These are phyloP conservation scores for Marronus borbonicus DNA, from an alignment of 2,888 invertebrate species.

Conservation along the genomic window DNA sequence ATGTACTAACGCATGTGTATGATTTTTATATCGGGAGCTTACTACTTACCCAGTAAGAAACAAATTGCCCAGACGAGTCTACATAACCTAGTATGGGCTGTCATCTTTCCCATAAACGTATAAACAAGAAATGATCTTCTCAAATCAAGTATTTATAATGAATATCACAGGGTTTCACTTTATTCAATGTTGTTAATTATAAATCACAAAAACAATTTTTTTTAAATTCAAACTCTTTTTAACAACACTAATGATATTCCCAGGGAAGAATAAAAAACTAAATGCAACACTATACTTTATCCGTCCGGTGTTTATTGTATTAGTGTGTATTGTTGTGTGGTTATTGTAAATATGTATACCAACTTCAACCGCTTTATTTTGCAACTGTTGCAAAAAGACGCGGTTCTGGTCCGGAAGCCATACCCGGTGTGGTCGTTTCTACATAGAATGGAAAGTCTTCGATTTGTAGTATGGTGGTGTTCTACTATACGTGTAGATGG, in stretches of 20 bases:
- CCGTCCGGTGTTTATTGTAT: too few species aligned
- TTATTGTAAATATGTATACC: not conserved
- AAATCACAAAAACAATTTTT: not conserved
- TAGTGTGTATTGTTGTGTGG: too few species aligned
- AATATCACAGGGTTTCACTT: slow-evolving; percentile 4
- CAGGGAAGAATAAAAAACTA: not conserved
- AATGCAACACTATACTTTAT: not conserved
- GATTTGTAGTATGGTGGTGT: not conserved
- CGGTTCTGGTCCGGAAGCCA: slow-evolving; percentile 1
- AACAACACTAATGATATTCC: too few species aligned
- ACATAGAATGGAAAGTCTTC: slow-evolving; percentile 14
- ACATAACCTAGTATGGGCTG: not conserved
- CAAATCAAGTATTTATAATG: too few species aligned
- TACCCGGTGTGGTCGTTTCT: slow-evolving; percentile 1
- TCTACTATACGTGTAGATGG: not conserved
- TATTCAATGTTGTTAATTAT: not conserved
- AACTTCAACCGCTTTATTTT: not conserved
- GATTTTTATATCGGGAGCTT: too few species aligned
- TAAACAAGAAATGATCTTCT: not conserved
- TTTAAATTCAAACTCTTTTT: not conserved
- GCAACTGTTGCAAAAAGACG: not conserved
- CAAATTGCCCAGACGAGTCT: not conserved
- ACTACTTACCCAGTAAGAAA: not conserved
- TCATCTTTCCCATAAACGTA: not conserved
- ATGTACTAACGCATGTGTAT: too few species aligned